Conservation (phyloP, 2,797 vertebrate genomes). For the Bradypodion pumilum region DNA sequence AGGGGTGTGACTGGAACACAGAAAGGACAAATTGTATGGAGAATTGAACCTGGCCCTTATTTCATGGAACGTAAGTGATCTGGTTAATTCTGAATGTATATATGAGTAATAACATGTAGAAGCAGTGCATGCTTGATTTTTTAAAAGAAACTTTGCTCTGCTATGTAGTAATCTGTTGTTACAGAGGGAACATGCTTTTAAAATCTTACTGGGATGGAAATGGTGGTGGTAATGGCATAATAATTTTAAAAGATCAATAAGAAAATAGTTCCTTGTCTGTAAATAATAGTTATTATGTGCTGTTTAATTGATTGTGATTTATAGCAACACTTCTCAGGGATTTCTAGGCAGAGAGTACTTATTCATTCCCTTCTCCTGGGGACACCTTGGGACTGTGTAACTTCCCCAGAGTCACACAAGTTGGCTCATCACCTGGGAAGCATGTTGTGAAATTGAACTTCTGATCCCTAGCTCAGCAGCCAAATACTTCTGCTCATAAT, state of each 20-base stretch:
- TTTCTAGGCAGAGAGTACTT: too few relatives aligned
- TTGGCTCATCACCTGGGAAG: too few relatives aligned
- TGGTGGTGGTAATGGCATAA: not conserved
- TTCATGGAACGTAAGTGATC: conserved; percentile 94
- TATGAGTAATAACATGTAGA: not conserved
- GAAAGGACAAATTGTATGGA: conserved; percentile 97
- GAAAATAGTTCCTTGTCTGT: not conserved
- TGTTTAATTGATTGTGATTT: too few relatives aligned
- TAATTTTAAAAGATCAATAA: not conserved
- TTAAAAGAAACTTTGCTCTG: not conserved
- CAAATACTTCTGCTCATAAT: not conserved
- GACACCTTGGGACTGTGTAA: too few relatives aligned
- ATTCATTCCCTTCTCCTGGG: too few relatives aligned
- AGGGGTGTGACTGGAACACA: conserved; percentile 96
- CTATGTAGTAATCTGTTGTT: not conserved
- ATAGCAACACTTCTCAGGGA: too few relatives aligned
- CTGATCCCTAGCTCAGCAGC: too few relatives aligned
- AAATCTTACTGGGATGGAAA: not conserved
- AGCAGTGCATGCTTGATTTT: not conserved
- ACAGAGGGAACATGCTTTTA: not conserved
- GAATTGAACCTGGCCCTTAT: conserved; percentile 93
- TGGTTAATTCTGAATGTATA: not conserved
- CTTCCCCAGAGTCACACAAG: too few relatives aligned
- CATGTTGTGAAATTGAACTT: too few relatives aligned
- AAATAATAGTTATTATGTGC: not conserved